These are phyloP conservation scores for Thaumatotibia leucotreta DNA, from an alignment of 1,140 invertebrate species.

Conservation along the genomic window DNA sequence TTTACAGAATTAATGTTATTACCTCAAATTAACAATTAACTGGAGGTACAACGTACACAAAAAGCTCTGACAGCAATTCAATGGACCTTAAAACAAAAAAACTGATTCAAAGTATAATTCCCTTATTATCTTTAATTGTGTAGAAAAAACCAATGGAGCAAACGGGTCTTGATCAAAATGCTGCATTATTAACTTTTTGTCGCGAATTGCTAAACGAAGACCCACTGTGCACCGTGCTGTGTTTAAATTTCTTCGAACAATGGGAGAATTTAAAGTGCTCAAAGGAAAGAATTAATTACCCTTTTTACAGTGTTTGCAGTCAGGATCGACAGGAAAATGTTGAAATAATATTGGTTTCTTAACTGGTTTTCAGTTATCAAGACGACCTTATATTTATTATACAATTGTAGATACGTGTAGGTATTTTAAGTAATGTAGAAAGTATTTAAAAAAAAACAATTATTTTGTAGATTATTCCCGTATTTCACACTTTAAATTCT, in stretches of 20 bases:
- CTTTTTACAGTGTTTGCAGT: not conserved
- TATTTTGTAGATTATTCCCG: too few species aligned
- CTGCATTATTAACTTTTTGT: constrained; percentile 36
- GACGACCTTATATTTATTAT: too few species aligned
- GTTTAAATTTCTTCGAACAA: constrained; percentile 14
- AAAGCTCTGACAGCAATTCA: not conserved
- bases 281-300: constrained; percentile 11
- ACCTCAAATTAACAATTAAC: not conserved
- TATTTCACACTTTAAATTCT: too few species aligned
- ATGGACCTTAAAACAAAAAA: not conserved
- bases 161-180: constrained; percentile 25
- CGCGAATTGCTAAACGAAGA: constrained; percentile 27
- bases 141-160: constrained; percentile 12
- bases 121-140: constrained; percentile 12
- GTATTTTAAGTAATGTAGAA: too few species aligned
- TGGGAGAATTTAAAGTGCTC: not conserved
- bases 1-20: not conserved
- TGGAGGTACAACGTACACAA: not conserved
- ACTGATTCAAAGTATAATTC: constrained; percentile 6
- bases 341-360: not conserved
- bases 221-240: constrained; percentile 20
- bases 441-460: too few species aligned
- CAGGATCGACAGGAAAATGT: not conserved
- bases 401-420: too few species aligned
- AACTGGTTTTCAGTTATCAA: not conserved